phyloP scores from a whole-genome alignment of 2,113 vertebrate genomes.

The Arizona elegans region DNA sequence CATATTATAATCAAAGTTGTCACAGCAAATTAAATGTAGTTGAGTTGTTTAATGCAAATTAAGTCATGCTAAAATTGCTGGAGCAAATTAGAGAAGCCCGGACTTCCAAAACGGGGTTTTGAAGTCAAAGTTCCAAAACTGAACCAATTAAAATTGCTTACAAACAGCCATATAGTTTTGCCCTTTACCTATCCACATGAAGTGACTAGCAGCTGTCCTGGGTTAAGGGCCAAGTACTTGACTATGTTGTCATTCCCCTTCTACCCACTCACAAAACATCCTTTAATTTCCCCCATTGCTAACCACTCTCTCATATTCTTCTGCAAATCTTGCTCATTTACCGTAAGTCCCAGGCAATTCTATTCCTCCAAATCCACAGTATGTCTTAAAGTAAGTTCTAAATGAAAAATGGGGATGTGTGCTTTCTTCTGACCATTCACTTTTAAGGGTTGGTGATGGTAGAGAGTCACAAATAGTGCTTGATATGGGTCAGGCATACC shows the following conservation, averaged over 20 bases:
- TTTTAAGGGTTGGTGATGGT: not conserved
- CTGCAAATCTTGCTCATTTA: not conserved
- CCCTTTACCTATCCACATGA: not conserved
- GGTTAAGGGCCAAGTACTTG: not conserved
- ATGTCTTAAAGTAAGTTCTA: not conserved
- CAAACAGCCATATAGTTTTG: not conserved
- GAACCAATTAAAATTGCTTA: conserved; percentile 12
- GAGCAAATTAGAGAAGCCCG: conserved; percentile 10
- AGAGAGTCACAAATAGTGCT: not conserved
- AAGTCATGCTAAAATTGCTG: conserved; percentile 8
- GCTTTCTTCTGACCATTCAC: not conserved
- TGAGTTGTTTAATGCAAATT: conserved; percentile 19
- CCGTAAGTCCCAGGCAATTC: not conserved
- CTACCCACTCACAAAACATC: not conserved
- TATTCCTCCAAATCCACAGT: not conserved
- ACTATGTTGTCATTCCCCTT: not conserved
- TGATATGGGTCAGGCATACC: not conserved
- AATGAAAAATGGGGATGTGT: not conserved
- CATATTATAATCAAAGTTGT: conserved; percentile 10
- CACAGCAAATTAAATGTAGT: conserved; percentile 10
- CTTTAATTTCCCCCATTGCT: not conserved
- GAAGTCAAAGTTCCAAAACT: conserved; percentile 17
- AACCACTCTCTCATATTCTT: not conserved
- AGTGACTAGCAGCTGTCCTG: not conserved
- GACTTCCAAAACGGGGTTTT: not conserved